A percentile compares a stretch with the other conserved stretches of the same genome.
Evolutionary conservation across 2,113 vertebrate species (phyloP).

Genomic region (Gymnobelideus leadbeateri): DNA sequence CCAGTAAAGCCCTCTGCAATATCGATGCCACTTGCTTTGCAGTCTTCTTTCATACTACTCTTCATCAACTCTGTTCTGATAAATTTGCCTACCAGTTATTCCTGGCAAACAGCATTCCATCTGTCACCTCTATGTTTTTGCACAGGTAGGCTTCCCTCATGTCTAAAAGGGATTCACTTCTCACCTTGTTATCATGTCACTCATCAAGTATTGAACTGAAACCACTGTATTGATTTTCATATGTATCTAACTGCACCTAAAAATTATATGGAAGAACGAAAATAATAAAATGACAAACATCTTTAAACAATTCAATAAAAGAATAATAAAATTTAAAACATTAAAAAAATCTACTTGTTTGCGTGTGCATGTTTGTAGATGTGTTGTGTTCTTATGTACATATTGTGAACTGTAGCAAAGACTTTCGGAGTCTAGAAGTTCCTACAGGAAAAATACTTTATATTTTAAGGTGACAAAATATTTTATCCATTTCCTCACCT

Average conservation of each 20-base stretch:
- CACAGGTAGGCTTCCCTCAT: too few relatives aligned
- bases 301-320: slow-evolving; percentile 23
- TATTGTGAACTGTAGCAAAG: neutral
- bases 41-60: too few relatives aligned
- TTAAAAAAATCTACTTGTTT: neutral
- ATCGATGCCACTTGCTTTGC: too few relatives aligned
- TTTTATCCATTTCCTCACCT: neutral
- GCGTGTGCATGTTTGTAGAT: neutral
- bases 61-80: too few relatives aligned
- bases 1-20: too few relatives aligned
- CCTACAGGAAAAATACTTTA: neutral
- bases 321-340: neutral
- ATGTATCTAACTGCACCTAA: neutral
- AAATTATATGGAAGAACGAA: neutral
- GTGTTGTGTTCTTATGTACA: neutral
- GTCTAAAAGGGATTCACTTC: too few relatives aligned
- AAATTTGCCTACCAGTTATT: too few relatives aligned
- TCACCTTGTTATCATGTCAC: too few relatives aligned
- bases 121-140: too few relatives aligned
- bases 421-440: neutral
- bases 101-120: too few relatives aligned
- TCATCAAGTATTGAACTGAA: too few relatives aligned
- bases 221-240: neutral
- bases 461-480: neutral
- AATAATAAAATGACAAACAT: neutral